Conservation (phyloP, 1,140 invertebrate species). For the Hyposmocoma kahamanoa region DNA sequence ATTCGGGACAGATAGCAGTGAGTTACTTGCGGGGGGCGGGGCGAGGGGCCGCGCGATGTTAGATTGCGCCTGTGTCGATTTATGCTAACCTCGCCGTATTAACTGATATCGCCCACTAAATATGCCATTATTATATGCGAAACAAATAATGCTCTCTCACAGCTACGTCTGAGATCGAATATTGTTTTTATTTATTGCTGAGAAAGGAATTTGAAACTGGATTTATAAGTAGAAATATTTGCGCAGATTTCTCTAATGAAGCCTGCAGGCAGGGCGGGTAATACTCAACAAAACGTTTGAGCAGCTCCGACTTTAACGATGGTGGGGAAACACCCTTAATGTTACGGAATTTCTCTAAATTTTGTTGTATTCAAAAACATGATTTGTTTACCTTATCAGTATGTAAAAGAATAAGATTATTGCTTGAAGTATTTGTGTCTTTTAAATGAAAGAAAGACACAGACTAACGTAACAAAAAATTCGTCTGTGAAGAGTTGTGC, state of each 20-base stretch:
- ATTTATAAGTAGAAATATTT: constrained; percentile 4
- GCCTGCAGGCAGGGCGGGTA: not conserved
- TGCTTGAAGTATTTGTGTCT: too few relatives aligned
- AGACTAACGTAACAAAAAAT: too few relatives aligned
- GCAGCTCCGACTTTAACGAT: not conserved
- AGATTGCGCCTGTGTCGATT: constrained; percentile 59
- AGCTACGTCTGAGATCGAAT: constrained; percentile 28
- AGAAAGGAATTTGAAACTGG: constrained; percentile 41
- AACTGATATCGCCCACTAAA: constrained; percentile 65
- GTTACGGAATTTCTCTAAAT: too few relatives aligned
- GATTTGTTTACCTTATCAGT: too few relatives aligned
- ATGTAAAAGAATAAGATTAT: too few relatives aligned
- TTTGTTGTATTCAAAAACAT: too few relatives aligned
- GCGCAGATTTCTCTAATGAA: not conserved
- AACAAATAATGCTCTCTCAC: constrained; percentile 59
- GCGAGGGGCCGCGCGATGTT: constrained; percentile 33
- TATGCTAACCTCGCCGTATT: constrained; percentile 61
- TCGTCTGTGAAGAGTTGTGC: too few relatives aligned
- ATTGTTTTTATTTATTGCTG: constrained; percentile 55
- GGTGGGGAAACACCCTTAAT: too few relatives aligned
- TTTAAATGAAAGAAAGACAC: too few relatives aligned
- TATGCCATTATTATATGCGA: constrained; percentile 69
- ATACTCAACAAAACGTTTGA: too few relatives aligned
- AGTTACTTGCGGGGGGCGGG: constrained; percentile 57
- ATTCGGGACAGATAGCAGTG: constrained; percentile 67